A percentile compares a stretch with the other conserved stretches of the same genome.
These are phyloP conservation scores for Coryphaenoides rupestris DNA, from an alignment of 2,113 vertebrate species.

Conservation along the genomic window DNA sequence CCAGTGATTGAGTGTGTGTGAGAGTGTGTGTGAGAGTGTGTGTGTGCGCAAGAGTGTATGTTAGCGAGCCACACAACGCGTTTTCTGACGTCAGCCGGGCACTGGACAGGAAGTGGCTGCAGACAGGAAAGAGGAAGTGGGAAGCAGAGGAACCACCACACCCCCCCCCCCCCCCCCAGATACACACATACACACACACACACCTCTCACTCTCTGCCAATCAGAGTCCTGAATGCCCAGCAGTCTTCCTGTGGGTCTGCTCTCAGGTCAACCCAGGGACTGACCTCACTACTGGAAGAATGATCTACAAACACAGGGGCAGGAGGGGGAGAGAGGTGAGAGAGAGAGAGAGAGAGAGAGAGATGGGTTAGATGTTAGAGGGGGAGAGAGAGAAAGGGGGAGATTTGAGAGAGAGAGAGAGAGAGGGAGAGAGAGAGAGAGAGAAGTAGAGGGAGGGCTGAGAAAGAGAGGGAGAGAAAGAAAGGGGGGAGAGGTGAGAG, in stretches of 20 bases:
- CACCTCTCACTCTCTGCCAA: neutral
- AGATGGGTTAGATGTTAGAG: neutral
- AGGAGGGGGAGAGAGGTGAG: no score
- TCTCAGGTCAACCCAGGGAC: no score
- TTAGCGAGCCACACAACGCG: constrained; percentile 31
- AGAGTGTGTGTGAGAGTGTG: constrained; percentile 18
- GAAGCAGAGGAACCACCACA: constrained; percentile 48
- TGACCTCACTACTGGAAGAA: neutral
- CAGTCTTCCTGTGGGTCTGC: no score
- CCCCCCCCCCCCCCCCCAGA: no score
- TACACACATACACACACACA: constrained; percentile 17
- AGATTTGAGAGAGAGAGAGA: neutral
- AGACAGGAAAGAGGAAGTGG: constrained; percentile 67
- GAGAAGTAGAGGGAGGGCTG: neutral
- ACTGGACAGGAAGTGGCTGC: constrained; percentile 55
- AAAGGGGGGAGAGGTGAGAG: no score
- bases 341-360: constrained; percentile 16
- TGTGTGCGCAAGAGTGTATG: no score
- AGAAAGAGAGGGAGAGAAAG: neutral
- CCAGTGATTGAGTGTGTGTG: no score
- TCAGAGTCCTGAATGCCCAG: no score
- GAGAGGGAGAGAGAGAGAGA: neutral
- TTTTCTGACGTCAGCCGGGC: constrained; percentile 16
- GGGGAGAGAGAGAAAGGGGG: no score
- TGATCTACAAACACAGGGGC: no score